These are phyloP conservation scores for Plebejus melissa DNA, from an alignment of 2,888 invertebrate species.

Conservation along the genomic window DNA sequence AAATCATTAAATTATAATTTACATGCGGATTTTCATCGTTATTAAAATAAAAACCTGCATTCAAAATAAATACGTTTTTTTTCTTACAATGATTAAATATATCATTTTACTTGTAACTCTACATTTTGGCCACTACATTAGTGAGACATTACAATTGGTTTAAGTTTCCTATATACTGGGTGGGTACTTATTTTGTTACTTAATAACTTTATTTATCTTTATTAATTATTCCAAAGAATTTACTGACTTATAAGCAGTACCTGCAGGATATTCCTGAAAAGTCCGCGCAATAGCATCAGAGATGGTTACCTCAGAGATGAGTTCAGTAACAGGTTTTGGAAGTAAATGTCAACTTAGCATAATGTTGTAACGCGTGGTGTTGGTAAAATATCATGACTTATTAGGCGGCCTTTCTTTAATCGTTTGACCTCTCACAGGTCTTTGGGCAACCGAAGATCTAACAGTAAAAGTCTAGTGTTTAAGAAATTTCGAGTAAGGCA, in stretches of 20 bases:
- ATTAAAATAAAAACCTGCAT: neutral
- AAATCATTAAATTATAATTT: neutral
- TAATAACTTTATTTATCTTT: neutral
- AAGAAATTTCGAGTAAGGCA: constrained; percentile 6
- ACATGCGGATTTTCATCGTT: neutral
- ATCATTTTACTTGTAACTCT: too few species aligned
- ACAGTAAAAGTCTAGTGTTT: constrained; percentile 12
- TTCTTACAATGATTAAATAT: too few species aligned
- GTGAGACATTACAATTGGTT: too few species aligned
- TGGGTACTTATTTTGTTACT: too few species aligned
- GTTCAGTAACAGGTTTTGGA: constrained; percentile 34
- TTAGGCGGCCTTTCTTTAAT: constrained; percentile 13
- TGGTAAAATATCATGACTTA: constrained; percentile 16
- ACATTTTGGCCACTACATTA: too few species aligned
- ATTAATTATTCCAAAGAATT: neutral
- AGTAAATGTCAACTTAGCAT: constrained; percentile 43
- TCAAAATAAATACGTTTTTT: too few species aligned
- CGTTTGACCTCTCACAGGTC: neutral
- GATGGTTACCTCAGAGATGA: constrained; percentile 28
- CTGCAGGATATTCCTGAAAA: neutral
- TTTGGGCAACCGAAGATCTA: neutral
- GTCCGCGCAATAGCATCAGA: neutral
- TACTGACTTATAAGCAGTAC: neutral
- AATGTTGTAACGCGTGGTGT: constrained; percentile 29
- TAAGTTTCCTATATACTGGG: too few species aligned